Evolutionary conservation across 2,797 vertebrate genomes (phyloP), one percentile per base, ranked within the genome.

Genomic region (Urocyon cinereoargenteus): DNA sequence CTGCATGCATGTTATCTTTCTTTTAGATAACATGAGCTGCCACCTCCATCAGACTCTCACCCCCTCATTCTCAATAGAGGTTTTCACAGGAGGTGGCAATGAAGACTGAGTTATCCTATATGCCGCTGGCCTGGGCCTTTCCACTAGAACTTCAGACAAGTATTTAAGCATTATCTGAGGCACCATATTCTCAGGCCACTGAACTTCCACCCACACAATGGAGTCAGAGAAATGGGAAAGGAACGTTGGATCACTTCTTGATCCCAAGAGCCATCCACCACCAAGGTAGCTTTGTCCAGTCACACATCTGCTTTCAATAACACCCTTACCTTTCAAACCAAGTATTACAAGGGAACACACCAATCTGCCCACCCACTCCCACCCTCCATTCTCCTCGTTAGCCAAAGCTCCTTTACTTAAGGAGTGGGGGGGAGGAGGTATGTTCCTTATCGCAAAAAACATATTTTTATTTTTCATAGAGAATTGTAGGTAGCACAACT

Each of bases 301-400:
- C 4, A 91, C 4, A 72, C 3, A 49, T 2, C 45, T 78, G 26
- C 55, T 97, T 97, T 91, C 73, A 97, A 0, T 94, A 85, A 94
- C 21, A 24, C 26, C 3, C 59, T 83, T 72, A 22, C 34, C 84
- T 95, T 90, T 77, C 64, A 94, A 92, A 86, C 26, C 70, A 79
- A 75, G n/a, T 31, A 19, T 34, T 40, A 72, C 31, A 72, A 34
- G 7, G 18, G 72, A 62, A 12, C 61, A 45, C 7, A 28, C n/a
- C 21, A 51, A 21, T 24, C 59, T 61, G 45, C 26, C 28, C 22
- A 62, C 26, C 1, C 2, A 10, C 14, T 45, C 11, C 16, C 15
- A 28, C 55, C 34, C 3, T 66, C 66, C 86, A 85, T 15, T 55
- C 15, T 62, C 51, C 24, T 49, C 24, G 1, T 85, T 70, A 57